Evolutionary conservation across 2,888 invertebrate species (phyloP).

Genomic region (Calameuta idolon): DNA sequence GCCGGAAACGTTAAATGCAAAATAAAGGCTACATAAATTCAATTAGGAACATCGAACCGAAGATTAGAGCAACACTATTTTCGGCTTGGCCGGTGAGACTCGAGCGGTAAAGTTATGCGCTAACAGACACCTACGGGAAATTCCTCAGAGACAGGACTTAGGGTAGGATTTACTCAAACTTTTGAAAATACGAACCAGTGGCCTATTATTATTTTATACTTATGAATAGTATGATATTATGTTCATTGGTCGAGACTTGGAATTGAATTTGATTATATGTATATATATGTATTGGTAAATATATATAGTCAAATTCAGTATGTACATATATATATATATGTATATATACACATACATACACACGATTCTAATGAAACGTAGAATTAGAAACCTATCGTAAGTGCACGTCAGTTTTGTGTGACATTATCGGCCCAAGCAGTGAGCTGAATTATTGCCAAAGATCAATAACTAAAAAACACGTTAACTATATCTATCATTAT

Average conservation of each 20-base stretch:
- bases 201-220: not conserved
- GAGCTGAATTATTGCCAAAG: conserved; percentile 17
- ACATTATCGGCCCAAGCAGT: not conserved
- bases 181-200: not conserved
- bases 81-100: not conserved
- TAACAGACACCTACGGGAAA: not conserved
- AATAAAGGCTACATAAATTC: conserved; percentile 55
- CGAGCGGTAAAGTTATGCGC: conserved; percentile 20
- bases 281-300: not conserved
- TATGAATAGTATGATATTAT: not conserved
- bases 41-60: conserved; percentile 42
- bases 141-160: not conserved
- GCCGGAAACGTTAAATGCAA: conserved; percentile 49
- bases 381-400: not conserved
- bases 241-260: not conserved
- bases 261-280: not conserved
- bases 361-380: not conserved
- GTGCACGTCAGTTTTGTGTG: not conserved
- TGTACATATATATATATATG: not conserved
- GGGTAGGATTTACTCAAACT: not conserved
- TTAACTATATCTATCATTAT: conserved; percentile 18
- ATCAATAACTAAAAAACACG: conserved; percentile 5
- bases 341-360: not conserved
- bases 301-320: too few species aligned
- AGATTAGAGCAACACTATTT: conserved; percentile 33